Evolutionary conservation across 2,113 vertebrate genomes (phyloP).

Genomic region (Indicator indicator): DNA sequence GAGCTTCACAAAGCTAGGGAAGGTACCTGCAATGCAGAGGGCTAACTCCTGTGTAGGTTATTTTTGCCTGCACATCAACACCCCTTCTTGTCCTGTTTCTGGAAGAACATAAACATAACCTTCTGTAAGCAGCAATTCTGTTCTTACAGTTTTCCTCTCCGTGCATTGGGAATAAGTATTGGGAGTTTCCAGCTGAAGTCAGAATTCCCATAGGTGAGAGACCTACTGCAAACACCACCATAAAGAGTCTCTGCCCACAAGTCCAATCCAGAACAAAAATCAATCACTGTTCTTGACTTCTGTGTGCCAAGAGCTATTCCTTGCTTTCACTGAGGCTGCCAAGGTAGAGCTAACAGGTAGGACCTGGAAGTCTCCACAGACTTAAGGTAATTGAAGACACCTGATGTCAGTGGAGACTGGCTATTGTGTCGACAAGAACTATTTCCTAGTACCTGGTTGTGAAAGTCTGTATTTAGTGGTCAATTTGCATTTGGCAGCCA

Average conservation of each 20-base stretch:
- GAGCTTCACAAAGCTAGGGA: not conserved
- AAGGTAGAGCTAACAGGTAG: not conserved
- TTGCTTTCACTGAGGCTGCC: not conserved
- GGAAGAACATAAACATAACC: not conserved
- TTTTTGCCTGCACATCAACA: not conserved
- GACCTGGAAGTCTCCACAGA: not conserved
- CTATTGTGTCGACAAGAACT: not conserved
- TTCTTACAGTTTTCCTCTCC: not conserved
- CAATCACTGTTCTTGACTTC: not conserved
- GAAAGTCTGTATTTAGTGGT: not conserved
- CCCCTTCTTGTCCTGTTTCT: fast-evolving
- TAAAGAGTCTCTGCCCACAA: not conserved
- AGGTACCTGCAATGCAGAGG: not conserved
- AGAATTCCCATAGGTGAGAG: not conserved
- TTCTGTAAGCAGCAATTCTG: not conserved
- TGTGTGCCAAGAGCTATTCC: not conserved
- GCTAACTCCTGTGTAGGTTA: not conserved
- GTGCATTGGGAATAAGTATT: fast-evolving
- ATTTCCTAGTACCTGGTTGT: not conserved
- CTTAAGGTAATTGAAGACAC: too few relatives aligned
- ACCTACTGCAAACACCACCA: not conserved
- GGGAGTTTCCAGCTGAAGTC: not conserved
- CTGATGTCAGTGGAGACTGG: not conserved
- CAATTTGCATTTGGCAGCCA: not conserved
- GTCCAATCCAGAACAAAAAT: not conserved